Conservation (phyloP, 2,797 vertebrate genomes). For the Periophthalmus magnuspinnatus region DNA sequence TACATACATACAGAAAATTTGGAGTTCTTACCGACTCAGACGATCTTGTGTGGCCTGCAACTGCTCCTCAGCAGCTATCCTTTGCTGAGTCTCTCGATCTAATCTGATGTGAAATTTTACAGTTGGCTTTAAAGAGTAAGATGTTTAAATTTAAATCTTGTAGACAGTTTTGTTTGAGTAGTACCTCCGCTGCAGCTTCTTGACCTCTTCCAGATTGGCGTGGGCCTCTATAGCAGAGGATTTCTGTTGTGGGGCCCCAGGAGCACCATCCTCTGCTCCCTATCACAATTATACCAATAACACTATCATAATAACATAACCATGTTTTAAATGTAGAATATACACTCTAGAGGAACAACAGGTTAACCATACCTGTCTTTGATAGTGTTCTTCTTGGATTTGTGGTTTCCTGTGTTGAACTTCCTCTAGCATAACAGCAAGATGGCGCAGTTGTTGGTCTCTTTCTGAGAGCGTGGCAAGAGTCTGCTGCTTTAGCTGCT, state of each 20-base stretch:
- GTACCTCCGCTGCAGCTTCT: slow-evolving; percentile 85
- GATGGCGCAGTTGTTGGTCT: slow-evolving; percentile 82
- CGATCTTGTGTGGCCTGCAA: slow-evolving; percentile 80
- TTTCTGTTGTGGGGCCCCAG: slow-evolving; percentile 89
- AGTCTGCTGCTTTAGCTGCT: slow-evolving; percentile 86
- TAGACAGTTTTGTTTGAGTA: background rate
- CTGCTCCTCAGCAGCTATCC: slow-evolving; percentile 81
- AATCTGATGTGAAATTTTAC: slow-evolving; percentile 71
- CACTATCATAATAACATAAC: background rate
- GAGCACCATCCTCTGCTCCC: slow-evolving; percentile 82
- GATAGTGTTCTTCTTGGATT: slow-evolving; percentile 69
- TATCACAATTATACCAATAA: slow-evolving; percentile 42
- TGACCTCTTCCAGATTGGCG: slow-evolving; percentile 70
- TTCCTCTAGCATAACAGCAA: slow-evolving; percentile 79
- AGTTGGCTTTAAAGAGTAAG: background rate
- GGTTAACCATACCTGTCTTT: slow-evolving; percentile 75
- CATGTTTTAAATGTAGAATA: background rate
- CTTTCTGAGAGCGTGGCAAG: slow-evolving; percentile 84
- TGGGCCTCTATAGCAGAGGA: slow-evolving; percentile 64
- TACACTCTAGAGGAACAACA: background rate
- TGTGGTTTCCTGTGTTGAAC: slow-evolving; percentile 58
- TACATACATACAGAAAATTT: too few relatives aligned
- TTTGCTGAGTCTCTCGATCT: slow-evolving; percentile 85
- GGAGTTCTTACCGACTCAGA: slow-evolving; percentile 77
- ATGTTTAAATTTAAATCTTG: background rate